phyloP scores from a whole-genome alignment of 2,888 invertebrate species.

The Slavum lentiscoides region DNA sequence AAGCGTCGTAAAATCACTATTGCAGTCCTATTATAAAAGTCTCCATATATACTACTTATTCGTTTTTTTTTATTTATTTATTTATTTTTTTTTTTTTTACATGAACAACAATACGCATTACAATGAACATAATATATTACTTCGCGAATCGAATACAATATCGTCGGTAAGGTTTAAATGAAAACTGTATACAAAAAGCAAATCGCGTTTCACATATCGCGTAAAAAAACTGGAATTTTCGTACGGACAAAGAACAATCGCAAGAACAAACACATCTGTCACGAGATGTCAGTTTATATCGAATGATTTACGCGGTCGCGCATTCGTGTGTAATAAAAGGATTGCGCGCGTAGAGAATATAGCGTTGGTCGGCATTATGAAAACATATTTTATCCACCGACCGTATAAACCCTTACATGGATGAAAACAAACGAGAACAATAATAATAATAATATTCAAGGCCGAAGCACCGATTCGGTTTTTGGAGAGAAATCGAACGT shows the following conservation, averaged over 20 bases:
- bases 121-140: too few species aligned
- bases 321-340: neutral
- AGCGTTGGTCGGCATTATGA: neutral
- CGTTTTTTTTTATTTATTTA: too few species aligned
- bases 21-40: too few species aligned
- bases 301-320: conserved; percentile 1
- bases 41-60: too few species aligned
- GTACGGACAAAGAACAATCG: conserved; percentile 4
- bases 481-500: conserved; percentile 17
- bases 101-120: too few species aligned
- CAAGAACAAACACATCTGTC: neutral
- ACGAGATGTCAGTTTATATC: neutral
- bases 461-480: neutral
- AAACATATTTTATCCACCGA: neutral
- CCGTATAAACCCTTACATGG: conserved; percentile 28
- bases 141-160: too few species aligned
- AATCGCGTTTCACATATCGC: too few species aligned
- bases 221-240: neutral
- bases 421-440: conserved; percentile 20
- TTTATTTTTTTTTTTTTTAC: too few species aligned
- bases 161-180: too few species aligned
- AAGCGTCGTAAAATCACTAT: too few species aligned
- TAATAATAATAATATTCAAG: conserved; percentile 6
- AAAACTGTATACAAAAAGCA: too few species aligned
- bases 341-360: conserved; percentile 5